phyloP scores from a whole-genome alignment of 2,113 vertebrate species.

The Penelope pileata region DNA sequence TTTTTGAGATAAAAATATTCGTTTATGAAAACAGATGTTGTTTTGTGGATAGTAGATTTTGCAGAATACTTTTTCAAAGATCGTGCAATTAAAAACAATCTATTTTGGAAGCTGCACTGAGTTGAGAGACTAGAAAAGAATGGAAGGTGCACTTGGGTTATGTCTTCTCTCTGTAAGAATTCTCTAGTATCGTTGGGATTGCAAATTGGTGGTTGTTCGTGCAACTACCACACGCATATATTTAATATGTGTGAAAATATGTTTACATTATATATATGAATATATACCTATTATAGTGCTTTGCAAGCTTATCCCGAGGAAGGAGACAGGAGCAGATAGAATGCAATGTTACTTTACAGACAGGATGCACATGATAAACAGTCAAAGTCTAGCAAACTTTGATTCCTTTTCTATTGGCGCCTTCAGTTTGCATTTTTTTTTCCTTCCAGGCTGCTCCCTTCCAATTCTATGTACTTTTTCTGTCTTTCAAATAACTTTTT shows the following conservation, averaged over 20 bases:
- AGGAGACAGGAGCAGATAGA: neutral
- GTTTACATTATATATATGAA: neutral
- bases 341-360: neutral
- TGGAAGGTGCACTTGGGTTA: neutral
- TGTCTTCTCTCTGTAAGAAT: neutral
- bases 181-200: neutral
- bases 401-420: fast-evolving
- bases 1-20: slow-evolving; percentile 14
- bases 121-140: slow-evolving; percentile 33
- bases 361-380: neutral
- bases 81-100: slow-evolving; percentile 3
- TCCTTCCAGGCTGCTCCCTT: neutral
- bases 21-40: slow-evolving; percentile 12
- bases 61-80: slow-evolving; percentile 35
- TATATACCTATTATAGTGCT: neutral
- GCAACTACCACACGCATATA: fast-evolving
- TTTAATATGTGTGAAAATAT: neutral
- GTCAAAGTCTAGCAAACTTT: neutral
- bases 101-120: slow-evolving; percentile 35
- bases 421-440: neutral
- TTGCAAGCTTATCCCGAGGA: neutral
- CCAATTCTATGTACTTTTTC: neutral
- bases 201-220: neutral
- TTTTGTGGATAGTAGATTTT: slow-evolving; percentile 60
- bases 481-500: neutral